A percentile compares a stretch with the other conserved stretches of the same genome.
Evolutionary conservation across 2,888 invertebrate genomes (phyloP).

Genomic region (Synanthedon myopaeformis): DNA sequence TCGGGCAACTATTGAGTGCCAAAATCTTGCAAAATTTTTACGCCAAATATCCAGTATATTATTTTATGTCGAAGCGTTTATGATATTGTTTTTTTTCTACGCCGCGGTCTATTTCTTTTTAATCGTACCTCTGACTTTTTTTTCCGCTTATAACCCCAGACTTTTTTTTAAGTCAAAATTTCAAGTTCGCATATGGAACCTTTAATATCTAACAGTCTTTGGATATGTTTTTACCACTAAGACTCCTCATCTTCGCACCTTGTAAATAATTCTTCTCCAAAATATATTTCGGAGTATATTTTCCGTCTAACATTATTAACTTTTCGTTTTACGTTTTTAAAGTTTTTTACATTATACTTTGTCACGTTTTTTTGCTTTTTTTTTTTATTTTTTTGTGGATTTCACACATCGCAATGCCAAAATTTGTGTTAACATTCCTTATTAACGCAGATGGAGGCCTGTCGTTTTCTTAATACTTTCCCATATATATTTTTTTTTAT

Average conservation of each 20-base stretch:
- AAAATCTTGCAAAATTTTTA: conserved; percentile 27
- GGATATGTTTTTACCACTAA: conserved; percentile 66
- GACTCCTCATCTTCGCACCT: conserved; percentile 53
- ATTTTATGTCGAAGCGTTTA: conserved; percentile 45
- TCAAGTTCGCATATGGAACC: conserved; percentile 53
- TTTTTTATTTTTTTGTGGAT: background rate
- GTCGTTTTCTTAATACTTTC: background rate
- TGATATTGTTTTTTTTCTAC: conserved; percentile 36
- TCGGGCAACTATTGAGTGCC: conserved; percentile 27
- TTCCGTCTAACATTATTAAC: background rate
- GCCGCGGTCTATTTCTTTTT: conserved; percentile 37
- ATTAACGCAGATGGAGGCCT: background rate
- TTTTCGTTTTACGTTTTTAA: background rate
- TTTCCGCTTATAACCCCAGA: conserved; percentile 53
- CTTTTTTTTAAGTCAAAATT: conserved; percentile 43
- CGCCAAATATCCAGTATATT: conserved; percentile 1
- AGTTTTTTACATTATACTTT: background rate
- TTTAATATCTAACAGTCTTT: conserved; percentile 67
- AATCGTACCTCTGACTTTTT: conserved; percentile 53
- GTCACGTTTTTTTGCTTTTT: too few relatives aligned
- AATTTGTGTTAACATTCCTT: background rate
- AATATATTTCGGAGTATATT: conserved; percentile 60
- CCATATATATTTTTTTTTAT: too few relatives aligned
- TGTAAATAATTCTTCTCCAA: conserved; percentile 69
- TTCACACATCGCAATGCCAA: background rate